Evolutionary conservation across 2,113 vertebrate genomes (phyloP), one percentile per base, ranked within the genome.

Genomic region (Cranoglanis bouderius): DNA sequence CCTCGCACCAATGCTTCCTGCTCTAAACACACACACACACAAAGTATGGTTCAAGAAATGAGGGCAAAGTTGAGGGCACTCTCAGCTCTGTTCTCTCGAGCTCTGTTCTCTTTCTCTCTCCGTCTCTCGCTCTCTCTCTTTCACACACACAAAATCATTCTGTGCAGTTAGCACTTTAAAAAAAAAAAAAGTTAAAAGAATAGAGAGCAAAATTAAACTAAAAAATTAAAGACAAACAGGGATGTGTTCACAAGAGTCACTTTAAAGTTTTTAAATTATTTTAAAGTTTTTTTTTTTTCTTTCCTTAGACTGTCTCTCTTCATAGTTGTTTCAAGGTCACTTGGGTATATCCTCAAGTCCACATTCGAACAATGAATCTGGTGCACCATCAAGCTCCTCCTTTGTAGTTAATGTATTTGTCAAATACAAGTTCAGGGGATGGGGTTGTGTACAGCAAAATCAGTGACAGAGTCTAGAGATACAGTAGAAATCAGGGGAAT

Each of bases 51-150:
- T 89, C 35, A 89, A 32, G 38, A 88, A 89, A 87, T 49, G 40
- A 88, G 88, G 40, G 38, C 77, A 97, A 94, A 95, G 90, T 94
- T 91, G 92, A 94, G 92, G 93, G 92, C 94, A 94, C 93, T 94
- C 95, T 88, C 90, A 53, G 29, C 26, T 72, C 18, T 82, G 32
- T 38, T 75, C 40, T 78, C 26, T 72, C 70, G 19, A 6, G 19
- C 67, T 16, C 63, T 32, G 9, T n/a, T 29, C 61, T 72, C 70
- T 80, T 24, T 67, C 43, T 16, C 53, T 65, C 19, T 59, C 19
- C 35, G 38, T 24, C 38, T 26, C 19, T 13, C 61, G 21, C 14
- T 82, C 46, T 9, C 6, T 40, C 40, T 14, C 43, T 81, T 0
- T 51, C 8, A 40, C 35, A 38, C 16, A 85, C 46, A 19, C 6